These are phyloP conservation scores for Noctua janthina DNA, from an alignment of 2,888 invertebrate genomes.

Conservation along the genomic window DNA sequence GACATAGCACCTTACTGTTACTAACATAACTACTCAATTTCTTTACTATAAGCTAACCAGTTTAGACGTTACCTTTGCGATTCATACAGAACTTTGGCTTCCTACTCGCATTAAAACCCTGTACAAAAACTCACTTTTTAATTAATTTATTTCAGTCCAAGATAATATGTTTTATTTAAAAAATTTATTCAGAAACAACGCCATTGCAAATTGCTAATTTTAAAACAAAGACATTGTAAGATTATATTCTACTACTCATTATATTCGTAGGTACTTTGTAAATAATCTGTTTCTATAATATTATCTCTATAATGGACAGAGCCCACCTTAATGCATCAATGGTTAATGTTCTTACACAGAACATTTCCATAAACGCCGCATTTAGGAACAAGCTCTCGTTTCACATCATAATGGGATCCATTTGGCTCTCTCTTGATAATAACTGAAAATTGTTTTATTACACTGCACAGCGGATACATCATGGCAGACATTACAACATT, in stretches of 20 bases:
- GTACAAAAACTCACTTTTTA: background rate
- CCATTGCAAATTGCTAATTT: constrained; percentile 18
- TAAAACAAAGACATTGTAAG: constrained; percentile 16
- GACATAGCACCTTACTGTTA: background rate
- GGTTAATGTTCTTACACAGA: constrained; percentile 62
- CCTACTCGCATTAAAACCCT: background rate
- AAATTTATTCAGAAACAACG: constrained; percentile 23
- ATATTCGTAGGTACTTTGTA: constrained; percentile 29
- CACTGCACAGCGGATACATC: constrained; percentile 26
- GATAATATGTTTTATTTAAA: background rate
- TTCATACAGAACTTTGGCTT: background rate
- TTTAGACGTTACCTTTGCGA: background rate
- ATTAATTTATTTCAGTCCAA: background rate
- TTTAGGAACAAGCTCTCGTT: constrained; percentile 71
- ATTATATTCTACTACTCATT: constrained; percentile 30
- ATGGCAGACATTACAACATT: constrained; percentile 29
- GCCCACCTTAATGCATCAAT: constrained; percentile 68
- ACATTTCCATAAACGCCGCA: constrained; percentile 78
- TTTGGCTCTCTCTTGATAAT: constrained; percentile 68
- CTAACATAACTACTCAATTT: background rate
- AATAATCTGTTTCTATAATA: constrained; percentile 48
- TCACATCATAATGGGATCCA: constrained; percentile 71
- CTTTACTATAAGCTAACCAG: background rate
- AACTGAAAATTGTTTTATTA: constrained; percentile 65
- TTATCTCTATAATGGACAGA: constrained; percentile 44